Conservation (phyloP, 2,888 invertebrate species). For the Eugnorisma glareosa region DNA sequence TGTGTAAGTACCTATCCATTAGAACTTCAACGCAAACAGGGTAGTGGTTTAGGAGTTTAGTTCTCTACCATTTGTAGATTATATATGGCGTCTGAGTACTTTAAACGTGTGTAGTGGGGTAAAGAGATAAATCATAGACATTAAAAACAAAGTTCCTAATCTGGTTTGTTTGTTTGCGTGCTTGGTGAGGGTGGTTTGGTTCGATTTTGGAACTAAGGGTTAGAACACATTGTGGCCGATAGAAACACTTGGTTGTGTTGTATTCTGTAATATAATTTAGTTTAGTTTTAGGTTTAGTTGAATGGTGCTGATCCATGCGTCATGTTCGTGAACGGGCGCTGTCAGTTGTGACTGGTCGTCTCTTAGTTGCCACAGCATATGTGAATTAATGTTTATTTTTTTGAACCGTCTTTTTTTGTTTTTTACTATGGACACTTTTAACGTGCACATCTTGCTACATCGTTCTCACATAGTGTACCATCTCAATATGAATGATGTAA, state of each 20-base stretch:
- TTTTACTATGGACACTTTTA: no score
- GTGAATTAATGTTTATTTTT: no score
- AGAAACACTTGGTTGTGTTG: neutral
- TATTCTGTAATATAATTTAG: no score
- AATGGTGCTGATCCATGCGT: no score
- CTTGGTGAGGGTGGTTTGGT: neutral
- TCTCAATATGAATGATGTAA: no score
- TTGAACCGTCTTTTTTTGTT: no score
- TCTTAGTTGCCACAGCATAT: no score
- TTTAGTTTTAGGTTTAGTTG: no score
- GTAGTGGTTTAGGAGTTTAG: conserved; percentile 23
- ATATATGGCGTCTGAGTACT: conserved; percentile 3
- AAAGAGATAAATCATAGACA: conserved; percentile 27
- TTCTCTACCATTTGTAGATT: conserved; percentile 24
- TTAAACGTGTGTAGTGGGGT: neutral
- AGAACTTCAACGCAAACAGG: conserved; percentile 28
- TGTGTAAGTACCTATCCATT: conserved; percentile 26
- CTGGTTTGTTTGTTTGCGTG: conserved; percentile 7
- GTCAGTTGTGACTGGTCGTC: no score
- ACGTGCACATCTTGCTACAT: no score
- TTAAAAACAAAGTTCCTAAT: conserved; percentile 42
- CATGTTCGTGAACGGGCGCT: no score
- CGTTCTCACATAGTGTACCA: no score
- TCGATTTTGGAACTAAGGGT: conserved; percentile 14
- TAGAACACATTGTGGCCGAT: neutral